Evolutionary conservation across 2,113 vertebrate genomes (phyloP), one percentile per base, ranked within the genome.

Genomic region (Indri indri): DNA sequence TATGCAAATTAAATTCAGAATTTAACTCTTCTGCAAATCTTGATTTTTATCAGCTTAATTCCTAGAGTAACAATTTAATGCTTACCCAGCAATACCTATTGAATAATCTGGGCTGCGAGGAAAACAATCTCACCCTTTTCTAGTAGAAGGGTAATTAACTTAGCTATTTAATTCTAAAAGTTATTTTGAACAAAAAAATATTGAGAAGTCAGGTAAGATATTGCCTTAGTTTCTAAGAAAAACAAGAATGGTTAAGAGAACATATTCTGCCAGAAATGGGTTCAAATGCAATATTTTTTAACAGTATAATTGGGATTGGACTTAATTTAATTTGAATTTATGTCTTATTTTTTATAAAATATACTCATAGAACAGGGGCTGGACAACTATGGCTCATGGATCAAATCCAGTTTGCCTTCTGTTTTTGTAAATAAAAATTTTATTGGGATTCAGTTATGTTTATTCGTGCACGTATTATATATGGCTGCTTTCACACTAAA

Each of bases 41-140:
- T 86, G 57, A 93, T 74, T 89, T 94, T 86, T 94, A 95, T 59
- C 54, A 87, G 34, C 50, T 97, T 92, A 94, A 47, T 92, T 88
- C 74, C 50, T 47, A 11, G 7, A 63, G 10, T 90, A 50, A 45
- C 18, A 59, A 57, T 85, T 97, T 61, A 91, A 57, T 90, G 47
- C 52, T 81, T 95, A 70, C 10, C 40, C 25, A 95, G n/a, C 63
- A 88, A 86, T 85, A 63, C 32, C 5, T 83, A 74, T 16, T 86
- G 73, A 96, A 85, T 91, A 94, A 94, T 71, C 34, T 92, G 70
- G 42, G 40, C 90, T 86, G 22, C 87, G 25, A 76, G 34, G 27
- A 47, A 52, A 93, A 84, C 81, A 40, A 34, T n/a, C 3, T 6
- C 16, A 30, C 52, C 47, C 57, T 90, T 86, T 90, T 83, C 66